Percentiles rank a stretch among this genome's conserved stretches.
These are phyloP conservation scores for Oreonectes daqikongensis DNA, from an alignment of 2,797 vertebrate genomes.

Conservation along the genomic window DNA sequence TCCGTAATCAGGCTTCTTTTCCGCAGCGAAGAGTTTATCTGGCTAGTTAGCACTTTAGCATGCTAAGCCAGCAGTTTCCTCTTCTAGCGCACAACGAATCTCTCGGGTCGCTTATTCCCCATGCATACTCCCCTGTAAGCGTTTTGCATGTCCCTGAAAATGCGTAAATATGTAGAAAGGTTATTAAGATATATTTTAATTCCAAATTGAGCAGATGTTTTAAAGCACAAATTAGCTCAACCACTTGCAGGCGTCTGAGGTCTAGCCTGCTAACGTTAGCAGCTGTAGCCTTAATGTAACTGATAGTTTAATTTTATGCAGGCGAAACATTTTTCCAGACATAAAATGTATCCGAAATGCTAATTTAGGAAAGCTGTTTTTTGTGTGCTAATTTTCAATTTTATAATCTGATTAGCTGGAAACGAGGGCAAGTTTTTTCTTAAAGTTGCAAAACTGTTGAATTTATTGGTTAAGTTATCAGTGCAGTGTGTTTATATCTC, in stretches of 20 bases:
- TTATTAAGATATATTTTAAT: not conserved
- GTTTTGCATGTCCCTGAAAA: not conserved
- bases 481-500: not conserved
- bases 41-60: constrained; percentile 67
- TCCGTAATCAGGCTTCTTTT: constrained; percentile 75
- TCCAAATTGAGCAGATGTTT: not conserved
- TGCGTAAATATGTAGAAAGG: not conserved
- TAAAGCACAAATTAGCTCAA: constrained; percentile 2
- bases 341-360: not conserved
- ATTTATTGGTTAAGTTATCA: not conserved
- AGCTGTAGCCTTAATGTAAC: constrained; percentile 19
- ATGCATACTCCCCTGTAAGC: not conserved
- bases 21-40: constrained; percentile 82
- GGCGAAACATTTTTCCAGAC: not conserved
- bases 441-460: too few relatives aligned
- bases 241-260: constrained; percentile 15
- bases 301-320: not conserved
- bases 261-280: constrained; percentile 33
- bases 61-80: constrained; percentile 56
- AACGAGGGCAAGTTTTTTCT: not conserved
- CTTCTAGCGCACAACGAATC: constrained; percentile 14
- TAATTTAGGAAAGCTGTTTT: not conserved
- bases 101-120: not conserved
- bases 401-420: not conserved
- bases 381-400: not conserved